Percentiles rank a stretch among this genome's conserved stretches.
Evolutionary conservation across 30 jellyfish, hydroid and myxozoan species (phyloP).

Genomic region (Aurelia aurita): DNA sequence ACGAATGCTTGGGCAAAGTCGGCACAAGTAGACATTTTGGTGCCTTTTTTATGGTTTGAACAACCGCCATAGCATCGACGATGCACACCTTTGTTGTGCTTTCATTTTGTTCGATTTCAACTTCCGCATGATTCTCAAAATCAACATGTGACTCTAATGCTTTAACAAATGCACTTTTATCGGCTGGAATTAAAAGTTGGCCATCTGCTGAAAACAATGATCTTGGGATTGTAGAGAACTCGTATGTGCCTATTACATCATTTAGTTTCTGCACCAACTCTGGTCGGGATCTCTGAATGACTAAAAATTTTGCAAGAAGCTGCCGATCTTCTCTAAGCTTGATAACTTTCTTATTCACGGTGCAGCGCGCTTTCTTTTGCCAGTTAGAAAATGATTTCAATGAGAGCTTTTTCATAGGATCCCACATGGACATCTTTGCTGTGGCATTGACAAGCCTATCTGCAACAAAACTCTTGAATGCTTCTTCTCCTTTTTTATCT

Average conservation of each 20-base stretch:
- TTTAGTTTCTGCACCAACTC: constrained; percentile 19
- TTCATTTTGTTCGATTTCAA: too few relatives aligned
- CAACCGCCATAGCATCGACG: too few relatives aligned
- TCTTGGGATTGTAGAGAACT: constrained; percentile 23
- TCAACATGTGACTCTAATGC: too few relatives aligned
- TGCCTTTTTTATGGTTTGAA: too few relatives aligned
- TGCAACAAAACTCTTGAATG: constrained; percentile 30
- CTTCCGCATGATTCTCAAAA: too few relatives aligned
- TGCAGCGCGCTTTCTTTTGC: too few relatives aligned
- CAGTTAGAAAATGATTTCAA: constrained; percentile 5
- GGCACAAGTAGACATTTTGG: constrained; percentile 21
- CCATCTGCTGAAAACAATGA: constrained; percentile 58
- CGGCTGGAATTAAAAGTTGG: too few relatives aligned
- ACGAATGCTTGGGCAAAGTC: constrained; percentile 29
- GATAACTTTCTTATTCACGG: too few relatives aligned
- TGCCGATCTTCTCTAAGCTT: too few relatives aligned
- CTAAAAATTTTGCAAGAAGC: constrained; percentile 35
- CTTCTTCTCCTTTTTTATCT: constrained; percentile 30
- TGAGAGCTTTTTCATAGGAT: constrained; percentile 22
- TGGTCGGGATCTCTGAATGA: constrained; percentile 35
- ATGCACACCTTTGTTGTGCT: too few relatives aligned
- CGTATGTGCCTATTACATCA: constrained; percentile 30
- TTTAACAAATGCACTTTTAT: not conserved
- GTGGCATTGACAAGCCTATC: constrained; percentile 12
- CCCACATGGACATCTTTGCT: constrained; percentile 52